phyloP scores from a whole-genome alignment of 2,113 vertebrate species.

The Chaetops frenatus region DNA sequence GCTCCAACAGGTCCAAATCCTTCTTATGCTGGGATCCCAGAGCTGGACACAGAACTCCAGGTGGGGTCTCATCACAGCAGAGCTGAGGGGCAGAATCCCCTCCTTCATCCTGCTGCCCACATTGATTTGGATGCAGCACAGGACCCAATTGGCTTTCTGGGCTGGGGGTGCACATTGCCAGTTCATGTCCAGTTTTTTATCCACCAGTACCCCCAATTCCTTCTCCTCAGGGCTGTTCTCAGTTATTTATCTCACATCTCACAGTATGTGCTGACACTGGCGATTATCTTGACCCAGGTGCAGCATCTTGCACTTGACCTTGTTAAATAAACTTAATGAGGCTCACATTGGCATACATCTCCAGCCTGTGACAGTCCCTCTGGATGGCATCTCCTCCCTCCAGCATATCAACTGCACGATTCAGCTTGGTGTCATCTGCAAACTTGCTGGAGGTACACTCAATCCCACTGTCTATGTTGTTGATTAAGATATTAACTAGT shows the following conservation, averaged over 20 bases:
- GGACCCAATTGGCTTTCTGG: neutral
- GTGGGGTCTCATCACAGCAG: neutral
- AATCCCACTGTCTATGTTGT: neutral
- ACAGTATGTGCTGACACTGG: neutral
- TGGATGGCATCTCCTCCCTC: neutral
- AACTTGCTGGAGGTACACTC: neutral
- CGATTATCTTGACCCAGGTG: neutral
- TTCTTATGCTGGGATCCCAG: neutral
- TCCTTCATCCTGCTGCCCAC: neutral
- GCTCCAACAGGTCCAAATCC: accelerated
- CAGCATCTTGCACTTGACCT: neutral
- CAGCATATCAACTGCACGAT: neutral
- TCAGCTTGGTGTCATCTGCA: neutral
- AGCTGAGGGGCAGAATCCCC: neutral
- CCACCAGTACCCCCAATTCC: neutral
- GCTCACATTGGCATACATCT: accelerated
- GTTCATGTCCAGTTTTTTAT: neutral
- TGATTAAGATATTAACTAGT: neutral
- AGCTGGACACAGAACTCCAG: accelerated
- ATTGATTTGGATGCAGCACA: neutral
- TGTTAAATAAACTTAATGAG: neutral
- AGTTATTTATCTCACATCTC: neutral
- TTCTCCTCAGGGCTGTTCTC: neutral
- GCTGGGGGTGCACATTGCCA: neutral
- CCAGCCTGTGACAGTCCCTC: neutral